Conservation (phyloP, 1,140 invertebrate species). For the Danaus plexippus region DNA sequence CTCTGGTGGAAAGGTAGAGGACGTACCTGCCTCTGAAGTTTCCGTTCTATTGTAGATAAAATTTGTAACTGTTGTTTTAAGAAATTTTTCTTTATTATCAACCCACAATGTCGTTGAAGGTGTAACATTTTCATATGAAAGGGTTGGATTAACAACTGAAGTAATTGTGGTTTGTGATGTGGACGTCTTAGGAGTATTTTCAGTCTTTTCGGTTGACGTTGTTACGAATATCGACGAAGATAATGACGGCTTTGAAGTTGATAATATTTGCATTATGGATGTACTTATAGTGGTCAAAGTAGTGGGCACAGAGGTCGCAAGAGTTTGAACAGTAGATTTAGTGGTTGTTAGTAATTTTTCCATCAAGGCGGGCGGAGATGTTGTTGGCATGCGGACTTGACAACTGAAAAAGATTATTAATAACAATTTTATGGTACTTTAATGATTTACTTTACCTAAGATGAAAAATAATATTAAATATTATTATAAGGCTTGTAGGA, state of each 20-base stretch:
- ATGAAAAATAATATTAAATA: too few species aligned
- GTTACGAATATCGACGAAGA: conserved; percentile 10
- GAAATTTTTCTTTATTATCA: conserved; percentile 8
- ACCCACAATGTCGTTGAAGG: conserved; percentile 9
- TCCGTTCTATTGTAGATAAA: conserved; percentile 41
- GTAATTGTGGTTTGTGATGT: conserved; percentile 12
- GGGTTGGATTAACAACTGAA: conserved; percentile 5
- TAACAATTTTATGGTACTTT: too few species aligned
- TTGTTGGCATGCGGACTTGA: conserved; percentile 46
- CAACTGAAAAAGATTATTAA: conserved; percentile 44
- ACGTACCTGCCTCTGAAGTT: conserved; percentile 31
- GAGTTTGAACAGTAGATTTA: conserved; percentile 37
- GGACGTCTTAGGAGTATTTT: conserved; percentile 12
- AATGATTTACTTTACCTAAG: too few species aligned
- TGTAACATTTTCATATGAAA: conserved; percentile 9
- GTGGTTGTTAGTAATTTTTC: conserved; percentile 55
- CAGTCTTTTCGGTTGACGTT: conserved; percentile 16
- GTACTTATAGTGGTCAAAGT: conserved; percentile 22
- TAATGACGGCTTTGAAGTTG: conserved; percentile 9
- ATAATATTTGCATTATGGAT: conserved; percentile 11
- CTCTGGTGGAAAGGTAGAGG: conserved; percentile 19
- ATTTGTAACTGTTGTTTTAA: conserved; percentile 13
- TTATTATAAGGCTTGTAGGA: too few species aligned
- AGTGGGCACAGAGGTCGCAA: conserved; percentile 31
- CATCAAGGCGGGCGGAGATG: conserved; percentile 36